phyloP scores from a whole-genome alignment of 2,888 invertebrate genomes.

The Phasia obesa region DNA sequence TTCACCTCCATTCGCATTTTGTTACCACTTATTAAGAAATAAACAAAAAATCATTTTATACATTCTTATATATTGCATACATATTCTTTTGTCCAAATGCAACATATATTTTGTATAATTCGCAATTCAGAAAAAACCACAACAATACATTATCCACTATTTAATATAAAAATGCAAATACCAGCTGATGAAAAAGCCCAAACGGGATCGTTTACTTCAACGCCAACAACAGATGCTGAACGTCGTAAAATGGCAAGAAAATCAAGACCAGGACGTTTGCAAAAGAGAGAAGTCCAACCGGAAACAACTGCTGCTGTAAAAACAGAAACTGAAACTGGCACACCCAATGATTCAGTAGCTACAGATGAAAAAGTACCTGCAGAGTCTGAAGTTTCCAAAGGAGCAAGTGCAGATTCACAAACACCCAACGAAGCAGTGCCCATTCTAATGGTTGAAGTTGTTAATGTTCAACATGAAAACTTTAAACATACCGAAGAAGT shows the following conservation, averaged over 20 bases:
- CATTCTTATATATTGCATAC: conserved; percentile 40
- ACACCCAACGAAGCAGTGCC: conserved; percentile 79
- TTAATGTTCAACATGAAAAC: conserved; percentile 94
- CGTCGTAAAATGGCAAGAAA: conserved; percentile 81
- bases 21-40: too few species aligned
- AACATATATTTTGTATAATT: conserved; percentile 63
- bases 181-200: conserved; percentile 87
- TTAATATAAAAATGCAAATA: conserved; percentile 92
- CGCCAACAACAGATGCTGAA: conserved; percentile 83
- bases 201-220: conserved; percentile 48
- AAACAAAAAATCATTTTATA: background rate
- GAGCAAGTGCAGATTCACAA: conserved; percentile 28
- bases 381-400: conserved; percentile 7
- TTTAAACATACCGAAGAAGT: conserved; percentile 97
- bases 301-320: conserved; percentile 54
- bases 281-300: conserved; percentile 76
- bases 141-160: conserved; percentile 92
- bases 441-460: conserved; percentile 96
- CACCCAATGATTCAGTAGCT: conserved; percentile 82
- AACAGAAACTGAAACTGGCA: background rate
- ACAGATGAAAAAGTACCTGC: conserved; percentile 15
- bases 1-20: too few species aligned
- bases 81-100: conserved; percentile 50
- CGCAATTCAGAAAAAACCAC: conserved; percentile 83
- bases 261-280: conserved; percentile 79